A percentile compares a stretch with the other conserved stretches of the same genome.
Conservation (phyloP, 2,797 vertebrate species). For the Sebastiscus tertius region DNA sequence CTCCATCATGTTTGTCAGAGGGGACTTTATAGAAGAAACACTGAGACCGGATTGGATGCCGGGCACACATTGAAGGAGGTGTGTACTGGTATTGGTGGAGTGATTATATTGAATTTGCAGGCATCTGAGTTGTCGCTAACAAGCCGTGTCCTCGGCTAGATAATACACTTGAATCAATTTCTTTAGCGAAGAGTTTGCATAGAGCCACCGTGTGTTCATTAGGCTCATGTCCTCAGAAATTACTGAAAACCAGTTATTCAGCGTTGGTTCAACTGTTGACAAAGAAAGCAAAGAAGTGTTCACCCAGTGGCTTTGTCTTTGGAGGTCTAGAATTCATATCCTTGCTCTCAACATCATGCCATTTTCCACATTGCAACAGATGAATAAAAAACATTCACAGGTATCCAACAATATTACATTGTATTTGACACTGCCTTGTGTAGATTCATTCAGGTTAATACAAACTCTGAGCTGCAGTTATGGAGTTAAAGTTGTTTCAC, state of each 20-base stretch:
- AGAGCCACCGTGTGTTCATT: not conserved
- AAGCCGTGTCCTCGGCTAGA: not conserved
- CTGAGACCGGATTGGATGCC: constrained; percentile 55
- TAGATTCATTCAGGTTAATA: not conserved
- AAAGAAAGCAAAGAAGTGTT: not conserved
- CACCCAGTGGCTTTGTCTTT: not conserved
- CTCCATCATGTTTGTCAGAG: constrained; percentile 81
- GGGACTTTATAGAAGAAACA: constrained; percentile 80
- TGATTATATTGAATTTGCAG: constrained; percentile 48
- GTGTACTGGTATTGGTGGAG: constrained; percentile 2
- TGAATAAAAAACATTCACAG: not conserved
- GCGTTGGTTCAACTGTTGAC: not conserved
- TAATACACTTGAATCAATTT: not conserved
- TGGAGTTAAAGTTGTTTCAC: not conserved
- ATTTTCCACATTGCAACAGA: not conserved
- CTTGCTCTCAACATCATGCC: not conserved
- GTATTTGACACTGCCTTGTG: not conserved
- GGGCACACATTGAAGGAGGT: not conserved
- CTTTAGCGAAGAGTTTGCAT: not conserved
- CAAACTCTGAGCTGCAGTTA: not conserved
- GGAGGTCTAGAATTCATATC: not conserved
- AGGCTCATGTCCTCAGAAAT: not conserved
- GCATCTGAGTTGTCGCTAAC: constrained; percentile 9
- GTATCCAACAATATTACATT: not conserved
- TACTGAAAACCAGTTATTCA: not conserved